These are phyloP conservation scores for Neuroscelio doddi DNA, from an alignment of 2,888 invertebrate species.

Conservation along the genomic window DNA sequence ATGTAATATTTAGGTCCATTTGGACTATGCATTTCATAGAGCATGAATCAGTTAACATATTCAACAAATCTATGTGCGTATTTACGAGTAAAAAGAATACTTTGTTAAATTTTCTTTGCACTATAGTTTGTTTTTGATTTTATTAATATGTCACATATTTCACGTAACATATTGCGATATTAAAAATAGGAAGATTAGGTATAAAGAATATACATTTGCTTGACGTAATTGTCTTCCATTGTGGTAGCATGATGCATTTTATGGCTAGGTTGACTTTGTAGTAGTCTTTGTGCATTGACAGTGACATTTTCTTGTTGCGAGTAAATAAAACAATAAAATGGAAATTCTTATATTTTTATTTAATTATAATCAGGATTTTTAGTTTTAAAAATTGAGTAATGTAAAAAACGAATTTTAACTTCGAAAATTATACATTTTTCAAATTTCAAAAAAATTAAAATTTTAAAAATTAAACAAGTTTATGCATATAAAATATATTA, in stretches of 20 bases:
- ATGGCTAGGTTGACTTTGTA: constrained; percentile 18
- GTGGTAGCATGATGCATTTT: constrained; percentile 24
- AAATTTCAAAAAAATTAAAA: no score
- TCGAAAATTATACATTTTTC: no score
- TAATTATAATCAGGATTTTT: no score
- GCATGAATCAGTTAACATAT: constrained; percentile 14
- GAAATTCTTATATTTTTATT: no score
- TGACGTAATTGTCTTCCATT: constrained; percentile 12
- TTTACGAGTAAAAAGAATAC: constrained; percentile 12
- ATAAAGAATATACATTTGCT: constrained; percentile 26
- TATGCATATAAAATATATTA: no score
- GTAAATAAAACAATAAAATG: no score
- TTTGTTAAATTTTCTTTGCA: not conserved
- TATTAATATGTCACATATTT: constrained; percentile 12
- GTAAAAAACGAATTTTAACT: no score
- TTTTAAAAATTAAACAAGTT: no score
- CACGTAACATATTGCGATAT: constrained; percentile 17
- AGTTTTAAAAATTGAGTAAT: no score
- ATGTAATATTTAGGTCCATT: constrained; percentile 6
- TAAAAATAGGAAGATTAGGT: constrained; percentile 35
- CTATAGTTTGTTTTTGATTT: constrained; percentile 12
- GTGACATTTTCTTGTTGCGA: no score
- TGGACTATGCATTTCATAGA: constrained; percentile 16
- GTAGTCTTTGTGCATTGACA: constrained; percentile 11
- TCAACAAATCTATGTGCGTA: constrained; percentile 15